phyloP scores from a whole-genome alignment of 2,797 vertebrate species.

The Cottoperca gobio region DNA sequence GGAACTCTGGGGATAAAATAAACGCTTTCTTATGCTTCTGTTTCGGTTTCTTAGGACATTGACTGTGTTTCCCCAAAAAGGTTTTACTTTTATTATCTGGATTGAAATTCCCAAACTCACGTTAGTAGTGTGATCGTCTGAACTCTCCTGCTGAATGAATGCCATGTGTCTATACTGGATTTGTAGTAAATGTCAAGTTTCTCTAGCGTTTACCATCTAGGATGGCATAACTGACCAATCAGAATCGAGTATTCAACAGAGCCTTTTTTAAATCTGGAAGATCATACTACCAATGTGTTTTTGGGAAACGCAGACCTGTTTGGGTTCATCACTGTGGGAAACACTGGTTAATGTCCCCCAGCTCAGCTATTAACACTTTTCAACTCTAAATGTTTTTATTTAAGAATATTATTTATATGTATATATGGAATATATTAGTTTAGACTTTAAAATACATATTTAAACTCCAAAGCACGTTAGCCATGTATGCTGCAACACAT shows the following conservation, averaged over 20 bases:
- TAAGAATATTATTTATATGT: not conserved
- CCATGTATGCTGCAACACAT: not conserved
- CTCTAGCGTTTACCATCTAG: too few species aligned
- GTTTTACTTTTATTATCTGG: not conserved
- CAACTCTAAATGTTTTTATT: conserved; percentile 5
- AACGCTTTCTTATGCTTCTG: conserved; percentile 32
- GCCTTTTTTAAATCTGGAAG: not conserved
- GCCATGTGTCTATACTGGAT: not conserved
- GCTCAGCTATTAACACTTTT: conserved; percentile 57
- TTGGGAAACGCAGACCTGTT: conserved; percentile 16
- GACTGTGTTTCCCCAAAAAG: conserved; percentile 34
- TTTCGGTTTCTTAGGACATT: conserved; percentile 36
- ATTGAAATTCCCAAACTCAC: not conserved
- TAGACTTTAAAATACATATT: not conserved
- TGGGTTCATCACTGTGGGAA: conserved; percentile 40
- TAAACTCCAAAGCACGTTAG: not conserved
- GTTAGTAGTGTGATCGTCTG: not conserved
- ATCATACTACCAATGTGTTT: not conserved
- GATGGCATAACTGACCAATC: too few species aligned
- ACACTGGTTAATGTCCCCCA: conserved; percentile 28
- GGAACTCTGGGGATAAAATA: conserved; percentile 39
- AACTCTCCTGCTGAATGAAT: not conserved
- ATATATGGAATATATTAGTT: not conserved
- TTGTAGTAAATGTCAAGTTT: not conserved
- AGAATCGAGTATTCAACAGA: too few species aligned